Percentiles rank a stretch among this genome's conserved stretches.
Evolutionary conservation across 2,113 vertebrate species (phyloP).

Genomic region (Atractosteus spatula): DNA sequence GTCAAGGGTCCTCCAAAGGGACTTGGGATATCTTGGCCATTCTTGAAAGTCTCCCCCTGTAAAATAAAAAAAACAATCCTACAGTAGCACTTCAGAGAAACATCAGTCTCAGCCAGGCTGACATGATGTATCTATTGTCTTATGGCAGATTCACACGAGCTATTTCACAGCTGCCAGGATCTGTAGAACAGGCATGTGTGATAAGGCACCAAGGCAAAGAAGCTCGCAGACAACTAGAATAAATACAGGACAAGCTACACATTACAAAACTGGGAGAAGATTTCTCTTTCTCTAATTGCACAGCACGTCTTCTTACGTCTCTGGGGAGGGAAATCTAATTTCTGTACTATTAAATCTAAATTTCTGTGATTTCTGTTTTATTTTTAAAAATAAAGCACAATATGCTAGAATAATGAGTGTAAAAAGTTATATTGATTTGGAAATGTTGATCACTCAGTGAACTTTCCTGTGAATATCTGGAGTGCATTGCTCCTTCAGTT

Average conservation of each 20-base stretch:
- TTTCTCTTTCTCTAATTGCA: too few species aligned
- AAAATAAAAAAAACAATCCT: background rate
- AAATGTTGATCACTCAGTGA: too few species aligned
- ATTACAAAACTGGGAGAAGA: background rate
- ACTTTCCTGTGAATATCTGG: too few species aligned
- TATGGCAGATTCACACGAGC: slow-evolving; percentile 5
- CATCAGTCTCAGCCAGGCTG: slow-evolving; percentile 3
- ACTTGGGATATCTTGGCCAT: background rate
- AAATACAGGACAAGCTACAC: background rate
- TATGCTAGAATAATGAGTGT: too few species aligned
- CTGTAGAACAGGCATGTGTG: background rate
- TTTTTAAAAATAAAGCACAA: too few species aligned
- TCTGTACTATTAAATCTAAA: too few species aligned
- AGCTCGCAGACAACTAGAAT: too few species aligned
- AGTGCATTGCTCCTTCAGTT: too few species aligned
- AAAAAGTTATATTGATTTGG: too few species aligned
- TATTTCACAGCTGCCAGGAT: slow-evolving; percentile 10
- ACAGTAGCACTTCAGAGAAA: slow-evolving; percentile 1
- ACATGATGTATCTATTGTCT: slow-evolving; percentile 4
- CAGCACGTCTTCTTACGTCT: too few species aligned
- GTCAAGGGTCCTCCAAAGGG: background rate
- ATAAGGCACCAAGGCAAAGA: background rate
- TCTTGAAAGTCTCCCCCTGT: background rate
- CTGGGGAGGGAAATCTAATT: too few species aligned
- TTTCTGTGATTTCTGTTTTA: too few species aligned